Evolutionary conservation across 2,113 vertebrate species (phyloP).

Genomic region (Gnathonemus echidnorhynchus): DNA sequence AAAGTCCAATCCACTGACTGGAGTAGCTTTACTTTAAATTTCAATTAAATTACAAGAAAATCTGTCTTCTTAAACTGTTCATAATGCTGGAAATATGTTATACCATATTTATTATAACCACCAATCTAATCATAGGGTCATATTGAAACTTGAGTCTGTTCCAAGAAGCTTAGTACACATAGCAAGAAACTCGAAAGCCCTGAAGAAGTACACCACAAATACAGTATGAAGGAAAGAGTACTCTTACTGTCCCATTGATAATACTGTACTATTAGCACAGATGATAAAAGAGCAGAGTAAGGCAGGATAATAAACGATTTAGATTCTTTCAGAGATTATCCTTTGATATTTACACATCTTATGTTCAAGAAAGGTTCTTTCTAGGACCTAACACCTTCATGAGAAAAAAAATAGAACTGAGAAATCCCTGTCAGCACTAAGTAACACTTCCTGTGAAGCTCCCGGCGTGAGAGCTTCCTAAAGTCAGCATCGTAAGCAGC

Average conservation of each 20-base stretch:
- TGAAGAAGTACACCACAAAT: neutral
- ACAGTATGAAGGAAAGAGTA: neutral
- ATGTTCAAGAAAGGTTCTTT: neutral
- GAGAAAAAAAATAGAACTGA: neutral
- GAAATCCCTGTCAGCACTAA: neutral
- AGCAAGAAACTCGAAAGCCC: neutral
- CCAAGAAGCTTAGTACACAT: neutral
- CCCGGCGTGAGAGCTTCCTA: neutral
- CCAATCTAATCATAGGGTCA: neutral
- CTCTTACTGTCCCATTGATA: neutral
- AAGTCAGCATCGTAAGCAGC: neutral
- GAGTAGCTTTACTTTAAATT: neutral
- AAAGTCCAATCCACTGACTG: neutral
- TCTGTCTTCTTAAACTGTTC: neutral
- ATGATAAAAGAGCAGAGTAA: neutral
- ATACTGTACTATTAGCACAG: neutral
- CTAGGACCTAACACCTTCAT: neutral
- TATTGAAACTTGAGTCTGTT: neutral
- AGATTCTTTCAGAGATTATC: neutral
- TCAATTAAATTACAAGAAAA: neutral
- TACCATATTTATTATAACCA: neutral
- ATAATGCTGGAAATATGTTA: neutral
- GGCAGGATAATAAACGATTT: neutral
- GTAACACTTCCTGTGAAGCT: neutral
- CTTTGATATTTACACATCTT: neutral